A percentile compares a stretch with the other conserved stretches of the same genome.
phyloP scores from a whole-genome alignment of 2,113 vertebrate species.

The Oncorhynchus keta region DNA sequence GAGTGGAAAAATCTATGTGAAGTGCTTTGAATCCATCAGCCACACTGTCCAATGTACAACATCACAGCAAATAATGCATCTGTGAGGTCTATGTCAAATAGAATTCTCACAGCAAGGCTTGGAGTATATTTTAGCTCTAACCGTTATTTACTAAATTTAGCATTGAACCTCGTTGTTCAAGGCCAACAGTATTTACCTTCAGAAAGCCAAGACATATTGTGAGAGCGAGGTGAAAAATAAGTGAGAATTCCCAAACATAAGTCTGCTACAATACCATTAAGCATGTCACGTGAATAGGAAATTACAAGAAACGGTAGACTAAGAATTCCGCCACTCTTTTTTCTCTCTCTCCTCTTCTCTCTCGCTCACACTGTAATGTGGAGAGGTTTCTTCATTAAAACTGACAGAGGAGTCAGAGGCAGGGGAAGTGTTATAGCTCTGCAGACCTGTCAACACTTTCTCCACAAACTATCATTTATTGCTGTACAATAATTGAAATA shows the following conservation, averaged over 20 bases:
- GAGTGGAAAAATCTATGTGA: slow-evolving; percentile 44
- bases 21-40: slow-evolving; percentile 13
- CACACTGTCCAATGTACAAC: not conserved
- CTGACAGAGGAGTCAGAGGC: slow-evolving; percentile 66
- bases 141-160: too few species aligned
- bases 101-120: not conserved
- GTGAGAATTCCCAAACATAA: not conserved
- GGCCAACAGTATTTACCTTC: not conserved
- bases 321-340: not conserved
- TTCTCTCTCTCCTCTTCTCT: slow-evolving; percentile 12
- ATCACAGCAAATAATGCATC: not conserved
- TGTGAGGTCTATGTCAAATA: not conserved
- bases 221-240: not conserved
- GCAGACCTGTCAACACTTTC: slow-evolving; percentile 70
- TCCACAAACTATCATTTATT: slow-evolving; percentile 69
- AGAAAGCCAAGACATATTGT: not conserved
- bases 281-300: not conserved
- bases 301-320: not conserved
- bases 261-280: not conserved
- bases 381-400: slow-evolving; percentile 73
- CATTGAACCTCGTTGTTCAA: too few species aligned
- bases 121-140: not conserved
- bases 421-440: slow-evolving; percentile 64
- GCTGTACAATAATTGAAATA: slow-evolving; percentile 71
- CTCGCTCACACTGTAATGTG: slow-evolving; percentile 39